Conservation (phyloP, 2,888 invertebrate genomes). For the Oxycera nigricornis region DNA sequence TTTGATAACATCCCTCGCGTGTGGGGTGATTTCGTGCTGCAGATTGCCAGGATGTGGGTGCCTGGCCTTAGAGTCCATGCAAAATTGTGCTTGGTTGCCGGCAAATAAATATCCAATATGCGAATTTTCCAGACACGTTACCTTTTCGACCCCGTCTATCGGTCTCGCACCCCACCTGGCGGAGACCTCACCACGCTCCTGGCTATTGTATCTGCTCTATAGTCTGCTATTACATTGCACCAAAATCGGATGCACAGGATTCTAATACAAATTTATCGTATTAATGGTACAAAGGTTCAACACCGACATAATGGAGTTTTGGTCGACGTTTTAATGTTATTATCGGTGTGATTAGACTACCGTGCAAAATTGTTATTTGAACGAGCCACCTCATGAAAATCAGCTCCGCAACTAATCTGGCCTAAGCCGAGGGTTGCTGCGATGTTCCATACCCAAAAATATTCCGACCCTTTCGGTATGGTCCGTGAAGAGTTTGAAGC, state of each 20-base stretch:
- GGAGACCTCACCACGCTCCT: not conserved
- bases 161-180: not conserved
- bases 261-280: constrained; percentile 46
- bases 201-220: not conserved
- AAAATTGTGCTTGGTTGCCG: constrained; percentile 16
- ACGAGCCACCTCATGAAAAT: constrained; percentile 35
- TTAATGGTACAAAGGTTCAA: constrained; percentile 43
- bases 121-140: constrained; percentile 26
- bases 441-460: not conserved
- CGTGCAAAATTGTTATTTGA: constrained; percentile 46
- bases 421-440: not conserved
- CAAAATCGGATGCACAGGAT: constrained; percentile 43
- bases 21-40: constrained; percentile 31
- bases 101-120: constrained; percentile 28
- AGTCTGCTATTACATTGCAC: constrained; percentile 39
- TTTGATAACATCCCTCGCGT: constrained; percentile 34
- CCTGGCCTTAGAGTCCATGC: not conserved
- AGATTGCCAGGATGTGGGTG: not conserved
- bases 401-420: not conserved
- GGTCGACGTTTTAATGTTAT: constrained; percentile 45
- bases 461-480: too few species aligned
- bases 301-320: constrained; percentile 42
- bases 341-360: constrained; percentile 46
- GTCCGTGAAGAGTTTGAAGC: too few species aligned
- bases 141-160: not conserved